Conservation (phyloP, 2,888 invertebrate genomes). For the Automeris io region DNA sequence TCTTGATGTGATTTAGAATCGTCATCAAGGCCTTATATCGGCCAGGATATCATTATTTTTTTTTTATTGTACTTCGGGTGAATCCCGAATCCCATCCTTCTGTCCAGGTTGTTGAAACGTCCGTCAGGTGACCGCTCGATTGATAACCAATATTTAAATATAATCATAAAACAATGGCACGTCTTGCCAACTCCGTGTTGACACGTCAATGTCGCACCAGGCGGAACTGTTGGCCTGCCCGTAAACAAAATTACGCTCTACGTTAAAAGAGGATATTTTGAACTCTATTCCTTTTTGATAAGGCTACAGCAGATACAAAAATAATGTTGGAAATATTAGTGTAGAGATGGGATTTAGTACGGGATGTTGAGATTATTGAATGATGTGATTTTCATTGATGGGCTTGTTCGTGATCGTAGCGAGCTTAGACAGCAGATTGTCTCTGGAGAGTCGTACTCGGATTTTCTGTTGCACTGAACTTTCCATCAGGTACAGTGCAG, state of each 20-base stretch:
- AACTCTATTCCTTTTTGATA: slow-evolving; percentile 19
- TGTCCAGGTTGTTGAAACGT: too few species aligned
- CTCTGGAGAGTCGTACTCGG: too few species aligned
- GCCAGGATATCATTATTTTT: too few species aligned
- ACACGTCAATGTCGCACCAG: slow-evolving; percentile 53
- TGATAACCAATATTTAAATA: slow-evolving; percentile 1
- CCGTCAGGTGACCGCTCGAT: slow-evolving; percentile 1
- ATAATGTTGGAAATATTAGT: not conserved
- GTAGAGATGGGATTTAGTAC: not conserved
- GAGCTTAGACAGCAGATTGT: too few species aligned
- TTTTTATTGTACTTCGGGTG: too few species aligned
- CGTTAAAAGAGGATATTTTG: not conserved
- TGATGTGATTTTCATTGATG: not conserved
- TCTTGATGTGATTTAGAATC: too few species aligned
- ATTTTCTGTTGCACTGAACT: too few species aligned
- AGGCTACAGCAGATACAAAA: not conserved
- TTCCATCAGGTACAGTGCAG: too few species aligned
- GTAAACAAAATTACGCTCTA: not conserved
- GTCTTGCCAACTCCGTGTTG: slow-evolving; percentile 27
- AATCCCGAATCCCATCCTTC: too few species aligned
- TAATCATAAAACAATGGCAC: slow-evolving; percentile 24
- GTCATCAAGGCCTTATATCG: too few species aligned
- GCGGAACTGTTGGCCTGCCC: slow-evolving; percentile 45
- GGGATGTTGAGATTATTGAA: not conserved
- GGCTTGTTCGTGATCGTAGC: too few species aligned